A percentile compares a stretch with the other conserved stretches of the same genome.
Conservation (phyloP, 2,888 invertebrate genomes). For the Drosophila hamatofila region DNA sequence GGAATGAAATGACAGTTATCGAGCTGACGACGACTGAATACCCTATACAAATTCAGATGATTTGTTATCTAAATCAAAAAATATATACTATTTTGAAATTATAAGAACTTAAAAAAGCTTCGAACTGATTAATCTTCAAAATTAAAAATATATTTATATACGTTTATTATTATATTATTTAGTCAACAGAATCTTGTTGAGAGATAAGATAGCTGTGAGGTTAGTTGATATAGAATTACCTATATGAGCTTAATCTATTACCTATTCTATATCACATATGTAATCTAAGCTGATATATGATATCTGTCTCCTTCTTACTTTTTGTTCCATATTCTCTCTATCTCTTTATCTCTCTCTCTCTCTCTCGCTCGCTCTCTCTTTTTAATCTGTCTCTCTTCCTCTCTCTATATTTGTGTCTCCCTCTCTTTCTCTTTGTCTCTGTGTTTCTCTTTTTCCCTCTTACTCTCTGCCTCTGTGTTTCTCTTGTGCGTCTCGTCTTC, state of each 20-base stretch:
- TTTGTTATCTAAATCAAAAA: too few species aligned
- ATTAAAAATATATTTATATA: too few species aligned
- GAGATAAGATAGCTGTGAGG: not conserved
- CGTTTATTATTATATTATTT: too few species aligned
- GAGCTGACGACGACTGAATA: not conserved
- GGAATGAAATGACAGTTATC: not conserved
- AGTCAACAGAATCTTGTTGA: too few species aligned
- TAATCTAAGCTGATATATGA: not conserved
- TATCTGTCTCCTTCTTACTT: not conserved
- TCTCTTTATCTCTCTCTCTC: not conserved
- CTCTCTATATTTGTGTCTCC: not conserved
- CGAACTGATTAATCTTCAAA: too few species aligned
- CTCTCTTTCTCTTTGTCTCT: not conserved
- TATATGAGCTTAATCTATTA: too few species aligned
- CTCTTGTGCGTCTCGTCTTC: too few species aligned
- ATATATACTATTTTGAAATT: too few species aligned
- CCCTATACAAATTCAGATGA: not conserved
- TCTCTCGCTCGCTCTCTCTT: too few species aligned
- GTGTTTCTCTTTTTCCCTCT: not conserved
- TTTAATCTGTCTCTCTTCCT: not conserved
- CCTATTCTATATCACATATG: too few species aligned
- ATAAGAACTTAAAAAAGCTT: too few species aligned
- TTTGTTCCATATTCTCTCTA: not conserved
- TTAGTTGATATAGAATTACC: not conserved
- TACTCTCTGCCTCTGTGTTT: not conserved